Evolutionary conservation across 2,113 vertebrate genomes (phyloP).

Genomic region (Ornithorhynchus anatinus): DNA sequence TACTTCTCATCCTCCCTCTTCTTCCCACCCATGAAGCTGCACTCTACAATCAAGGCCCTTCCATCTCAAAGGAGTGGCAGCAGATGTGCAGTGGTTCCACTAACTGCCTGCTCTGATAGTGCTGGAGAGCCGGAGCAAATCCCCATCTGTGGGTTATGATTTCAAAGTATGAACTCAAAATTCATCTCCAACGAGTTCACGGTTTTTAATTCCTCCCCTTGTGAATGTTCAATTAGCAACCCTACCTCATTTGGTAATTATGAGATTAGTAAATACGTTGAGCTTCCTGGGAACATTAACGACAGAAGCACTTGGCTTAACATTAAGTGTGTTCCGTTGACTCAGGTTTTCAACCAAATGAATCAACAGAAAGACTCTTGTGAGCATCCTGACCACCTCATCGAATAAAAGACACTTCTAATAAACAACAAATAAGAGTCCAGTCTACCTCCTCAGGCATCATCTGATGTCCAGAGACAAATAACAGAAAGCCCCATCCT

Average conservation of each 20-base stretch:
- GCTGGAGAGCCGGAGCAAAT: background rate
- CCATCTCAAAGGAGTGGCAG: too few species aligned
- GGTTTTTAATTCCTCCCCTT: background rate
- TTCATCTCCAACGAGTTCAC: background rate
- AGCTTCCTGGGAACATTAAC: background rate
- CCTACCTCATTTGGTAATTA: background rate
- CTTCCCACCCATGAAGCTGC: too few species aligned
- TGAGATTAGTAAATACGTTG: background rate
- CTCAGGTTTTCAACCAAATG: constrained; percentile 12
- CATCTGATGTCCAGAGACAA: background rate
- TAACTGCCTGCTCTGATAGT: background rate
- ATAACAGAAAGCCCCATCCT: background rate
- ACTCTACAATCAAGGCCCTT: too few species aligned
- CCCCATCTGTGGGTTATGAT: background rate
- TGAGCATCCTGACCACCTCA: background rate
- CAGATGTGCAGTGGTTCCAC: too few species aligned
- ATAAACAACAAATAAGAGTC: background rate
- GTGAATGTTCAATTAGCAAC: background rate
- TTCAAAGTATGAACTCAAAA: background rate
- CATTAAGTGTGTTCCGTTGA: background rate
- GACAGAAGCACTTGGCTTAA: background rate
- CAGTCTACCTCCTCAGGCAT: background rate
- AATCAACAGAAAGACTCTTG: background rate
- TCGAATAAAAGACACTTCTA: background rate
- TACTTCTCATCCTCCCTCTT: too few species aligned